phyloP scores from a whole-genome alignment of 2,888 invertebrate species.

The Pachydiplax longipennis region DNA sequence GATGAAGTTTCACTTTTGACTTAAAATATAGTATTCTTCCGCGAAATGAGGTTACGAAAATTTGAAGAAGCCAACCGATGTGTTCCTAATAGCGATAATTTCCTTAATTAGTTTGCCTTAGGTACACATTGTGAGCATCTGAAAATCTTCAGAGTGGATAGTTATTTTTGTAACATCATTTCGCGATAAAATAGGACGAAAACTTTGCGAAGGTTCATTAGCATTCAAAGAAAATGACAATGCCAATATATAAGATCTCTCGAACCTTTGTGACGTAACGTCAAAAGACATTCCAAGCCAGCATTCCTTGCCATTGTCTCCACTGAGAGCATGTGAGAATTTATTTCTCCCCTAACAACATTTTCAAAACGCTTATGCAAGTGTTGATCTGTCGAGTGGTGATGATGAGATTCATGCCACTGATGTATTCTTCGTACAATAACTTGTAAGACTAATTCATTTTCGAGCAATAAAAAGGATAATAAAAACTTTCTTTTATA shows the following conservation, averaged over 20 bases:
- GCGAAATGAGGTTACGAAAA: neutral
- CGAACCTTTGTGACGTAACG: neutral
- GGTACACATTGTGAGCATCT: neutral
- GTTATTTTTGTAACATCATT: neutral
- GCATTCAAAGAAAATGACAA: neutral
- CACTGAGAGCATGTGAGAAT: neutral
- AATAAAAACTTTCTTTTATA: neutral
- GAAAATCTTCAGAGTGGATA: neutral
- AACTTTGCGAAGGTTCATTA: neutral
- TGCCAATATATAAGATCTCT: neutral
- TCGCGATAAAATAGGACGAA: neutral
- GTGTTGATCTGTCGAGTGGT: neutral
- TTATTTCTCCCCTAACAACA: neutral
- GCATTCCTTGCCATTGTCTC: neutral
- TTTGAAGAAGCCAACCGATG: neutral
- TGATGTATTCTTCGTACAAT: constrained; percentile 8
- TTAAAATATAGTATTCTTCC: neutral
- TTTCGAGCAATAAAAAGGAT: constrained; percentile 1
- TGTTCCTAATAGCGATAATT: no score
- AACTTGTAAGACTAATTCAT: constrained; percentile 16
- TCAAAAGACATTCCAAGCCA: neutral
- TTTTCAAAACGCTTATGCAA: neutral
- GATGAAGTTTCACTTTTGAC: no score
- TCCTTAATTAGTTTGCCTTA: neutral
- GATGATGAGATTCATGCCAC: neutral